These are phyloP conservation scores for Idaea biselata DNA, from an alignment of 2,888 invertebrate species.

Conservation along the genomic window DNA sequence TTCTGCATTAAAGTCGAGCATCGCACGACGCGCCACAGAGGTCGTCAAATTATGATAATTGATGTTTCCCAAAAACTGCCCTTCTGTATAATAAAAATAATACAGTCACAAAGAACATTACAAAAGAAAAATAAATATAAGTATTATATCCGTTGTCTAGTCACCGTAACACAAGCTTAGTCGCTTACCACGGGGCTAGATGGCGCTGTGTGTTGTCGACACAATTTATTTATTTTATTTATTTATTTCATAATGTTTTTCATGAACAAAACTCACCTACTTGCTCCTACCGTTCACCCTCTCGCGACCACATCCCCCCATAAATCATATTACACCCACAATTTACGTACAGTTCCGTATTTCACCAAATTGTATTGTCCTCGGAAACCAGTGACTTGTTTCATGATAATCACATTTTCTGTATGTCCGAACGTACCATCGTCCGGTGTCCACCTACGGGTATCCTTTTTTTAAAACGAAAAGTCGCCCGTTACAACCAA, in stretches of 20 bases:
- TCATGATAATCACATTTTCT: slow-evolving; percentile 9
- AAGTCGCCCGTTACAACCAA: slow-evolving; percentile 8
- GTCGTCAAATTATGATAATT: too few species aligned
- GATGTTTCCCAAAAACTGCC: too few species aligned
- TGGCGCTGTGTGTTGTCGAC: too few species aligned
- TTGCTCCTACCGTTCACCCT: not conserved
- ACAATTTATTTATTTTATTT: too few species aligned
- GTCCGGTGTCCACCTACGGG: not conserved
- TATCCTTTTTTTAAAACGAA: not conserved
- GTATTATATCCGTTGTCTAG: too few species aligned
- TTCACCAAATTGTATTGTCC: slow-evolving; percentile 4
- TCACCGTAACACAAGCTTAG: too few species aligned
- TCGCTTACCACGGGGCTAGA: too few species aligned
- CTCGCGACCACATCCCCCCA: slow-evolving; percentile 1
- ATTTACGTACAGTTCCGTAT: slow-evolving; percentile 4
- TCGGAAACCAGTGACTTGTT: slow-evolving; percentile 10
- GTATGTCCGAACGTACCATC: slow-evolving; percentile 1
- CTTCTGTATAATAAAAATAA: too few species aligned
- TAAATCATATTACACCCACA: slow-evolving; percentile 5
- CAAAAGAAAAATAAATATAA: too few species aligned
- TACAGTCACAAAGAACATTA: too few species aligned
- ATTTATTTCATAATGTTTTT: not conserved
- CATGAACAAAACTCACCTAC: not conserved
- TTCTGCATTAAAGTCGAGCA: too few species aligned
- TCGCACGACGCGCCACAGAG: too few species aligned